Conservation (phyloP, 2,113 vertebrate genomes). For the Macquaria australasica region DNA sequence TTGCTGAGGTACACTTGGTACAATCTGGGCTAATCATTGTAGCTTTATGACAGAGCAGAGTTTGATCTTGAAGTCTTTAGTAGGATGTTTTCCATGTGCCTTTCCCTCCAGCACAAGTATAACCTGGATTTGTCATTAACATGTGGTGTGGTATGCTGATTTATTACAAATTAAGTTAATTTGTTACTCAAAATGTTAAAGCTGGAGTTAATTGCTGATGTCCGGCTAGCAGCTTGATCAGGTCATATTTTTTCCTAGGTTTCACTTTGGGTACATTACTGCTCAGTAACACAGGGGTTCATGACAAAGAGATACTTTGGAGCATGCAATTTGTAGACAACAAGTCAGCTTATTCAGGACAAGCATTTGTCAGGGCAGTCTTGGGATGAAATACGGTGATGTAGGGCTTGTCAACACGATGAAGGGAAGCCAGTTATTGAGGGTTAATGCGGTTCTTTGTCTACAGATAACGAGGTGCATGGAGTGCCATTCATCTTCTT, state of each 20-base stretch:
- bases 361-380: not conserved
- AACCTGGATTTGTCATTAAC: not conserved
- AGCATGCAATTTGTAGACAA: not conserved
- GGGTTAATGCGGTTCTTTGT: constrained; percentile 41
- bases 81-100: not conserved
- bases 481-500: constrained; percentile 18
- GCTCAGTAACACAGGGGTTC: not conserved
- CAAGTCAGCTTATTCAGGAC: not conserved
- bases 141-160: not conserved
- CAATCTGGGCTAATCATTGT: not conserved
- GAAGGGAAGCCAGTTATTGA: constrained; percentile 6
- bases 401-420: not conserved
- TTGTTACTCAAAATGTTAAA: not conserved
- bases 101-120: not conserved
- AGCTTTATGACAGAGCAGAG: not conserved
- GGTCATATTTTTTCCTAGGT: not conserved
- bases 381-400: not conserved
- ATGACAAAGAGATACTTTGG: not conserved
- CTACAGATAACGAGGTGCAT: constrained; percentile 15
- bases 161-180: not conserved
- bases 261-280: not conserved
- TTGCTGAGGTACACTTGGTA: not conserved
- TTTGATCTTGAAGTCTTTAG: not conserved
- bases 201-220: not conserved
- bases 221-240: not conserved